These are phyloP conservation scores for Campoletis raptor DNA, from an alignment of 2,888 invertebrate genomes.

Conservation along the genomic window DNA sequence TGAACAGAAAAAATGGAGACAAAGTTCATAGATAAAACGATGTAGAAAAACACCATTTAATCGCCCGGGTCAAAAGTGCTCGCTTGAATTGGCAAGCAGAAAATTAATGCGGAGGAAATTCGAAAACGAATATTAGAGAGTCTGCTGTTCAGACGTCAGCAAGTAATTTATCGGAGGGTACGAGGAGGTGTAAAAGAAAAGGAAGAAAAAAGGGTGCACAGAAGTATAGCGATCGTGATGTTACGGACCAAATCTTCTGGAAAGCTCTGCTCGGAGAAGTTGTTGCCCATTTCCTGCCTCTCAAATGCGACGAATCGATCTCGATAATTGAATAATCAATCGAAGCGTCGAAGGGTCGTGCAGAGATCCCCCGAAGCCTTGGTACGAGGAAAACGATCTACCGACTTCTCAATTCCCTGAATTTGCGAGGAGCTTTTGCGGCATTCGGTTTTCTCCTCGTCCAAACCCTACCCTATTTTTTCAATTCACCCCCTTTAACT, in stretches of 20 bases:
- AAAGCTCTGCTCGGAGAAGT: slow-evolving; percentile 64
- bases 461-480: neutral
- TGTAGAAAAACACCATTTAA: neutral
- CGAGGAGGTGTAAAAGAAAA: slow-evolving; percentile 20
- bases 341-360: slow-evolving; percentile 68
- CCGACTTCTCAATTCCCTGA: slow-evolving; percentile 58
- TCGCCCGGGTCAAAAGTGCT: neutral
- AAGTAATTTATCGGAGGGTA: slow-evolving; percentile 37
- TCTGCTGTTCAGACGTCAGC: slow-evolving; percentile 70
- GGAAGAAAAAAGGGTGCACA: slow-evolving; percentile 14
- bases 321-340: slow-evolving; percentile 83
- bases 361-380: slow-evolving; percentile 30
- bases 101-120: slow-evolving; percentile 78
- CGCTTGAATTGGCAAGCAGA: slow-evolving; percentile 11
- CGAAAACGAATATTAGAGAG: slow-evolving; percentile 73
- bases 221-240: slow-evolving; percentile 32
- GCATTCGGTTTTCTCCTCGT: slow-evolving; percentile 18
- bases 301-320: slow-evolving; percentile 78
- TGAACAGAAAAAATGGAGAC: neutral
- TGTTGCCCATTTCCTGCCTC: slow-evolving; percentile 79
- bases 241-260: slow-evolving; percentile 22
- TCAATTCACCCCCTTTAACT: neutral
- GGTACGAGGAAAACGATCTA: slow-evolving; percentile 39
- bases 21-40: neutral
- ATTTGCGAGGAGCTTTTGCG: slow-evolving; percentile 46